phyloP scores from a whole-genome alignment of 2,888 invertebrate genomes.

The Microdon myrmicae region DNA sequence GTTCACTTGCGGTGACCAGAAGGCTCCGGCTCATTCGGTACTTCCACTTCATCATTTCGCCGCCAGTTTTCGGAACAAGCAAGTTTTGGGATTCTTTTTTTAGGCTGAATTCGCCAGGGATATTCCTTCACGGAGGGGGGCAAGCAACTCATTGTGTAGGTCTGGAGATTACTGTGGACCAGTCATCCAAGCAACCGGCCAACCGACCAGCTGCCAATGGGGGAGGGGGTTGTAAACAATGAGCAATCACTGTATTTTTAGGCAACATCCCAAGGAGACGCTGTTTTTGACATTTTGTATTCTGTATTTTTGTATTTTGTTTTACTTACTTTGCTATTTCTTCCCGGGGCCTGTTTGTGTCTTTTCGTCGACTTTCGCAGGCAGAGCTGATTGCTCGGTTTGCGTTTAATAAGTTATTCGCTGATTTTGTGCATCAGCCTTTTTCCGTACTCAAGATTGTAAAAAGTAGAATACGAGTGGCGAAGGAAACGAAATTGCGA shows the following conservation, averaged over 20 bases:
- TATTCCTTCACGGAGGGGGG: too few relatives aligned
- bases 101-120: too few relatives aligned
- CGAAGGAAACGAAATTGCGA: conserved; percentile 17
- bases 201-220: not conserved
- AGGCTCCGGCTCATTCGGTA: conserved; percentile 32
- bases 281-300: conserved; percentile 2
- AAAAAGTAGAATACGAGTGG: not conserved
- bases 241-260: conserved; percentile 41
- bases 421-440: conserved; percentile 4
- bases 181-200: conserved; percentile 1
- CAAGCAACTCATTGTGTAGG: conserved; percentile 17
- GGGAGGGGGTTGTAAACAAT: conserved; percentile 18
- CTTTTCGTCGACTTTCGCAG: conserved; percentile 5
- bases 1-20: conserved; percentile 27
- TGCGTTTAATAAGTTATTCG: conserved; percentile 29
- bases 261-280: conserved; percentile 19
- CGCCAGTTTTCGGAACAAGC: conserved; percentile 36
- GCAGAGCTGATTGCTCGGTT: conserved; percentile 35
- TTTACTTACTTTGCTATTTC: conserved; percentile 1
- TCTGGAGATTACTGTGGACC: conserved; percentile 29
- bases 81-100: too few relatives aligned
- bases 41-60: conserved; percentile 38
- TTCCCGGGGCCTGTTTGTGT: conserved; percentile 18
- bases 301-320: not conserved
- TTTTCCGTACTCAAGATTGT: not conserved